phyloP scores from a whole-genome alignment of 2,113 vertebrate species.

The Anarhynchus alexandrinus region DNA sequence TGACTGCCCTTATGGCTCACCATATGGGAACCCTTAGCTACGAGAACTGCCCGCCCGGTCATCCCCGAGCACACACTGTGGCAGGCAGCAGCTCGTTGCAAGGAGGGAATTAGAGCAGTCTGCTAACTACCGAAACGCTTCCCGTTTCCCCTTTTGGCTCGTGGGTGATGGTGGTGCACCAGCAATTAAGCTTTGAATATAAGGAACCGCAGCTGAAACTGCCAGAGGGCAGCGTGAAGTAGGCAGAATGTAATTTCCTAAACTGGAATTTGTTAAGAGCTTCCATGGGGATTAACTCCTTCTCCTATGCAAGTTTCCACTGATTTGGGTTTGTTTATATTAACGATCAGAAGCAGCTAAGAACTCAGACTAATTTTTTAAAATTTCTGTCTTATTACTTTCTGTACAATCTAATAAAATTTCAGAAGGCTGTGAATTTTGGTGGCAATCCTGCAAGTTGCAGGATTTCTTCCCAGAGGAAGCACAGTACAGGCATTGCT shows the following conservation, averaged over 20 bases:
- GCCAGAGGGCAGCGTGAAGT: background rate
- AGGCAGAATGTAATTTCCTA: background rate
- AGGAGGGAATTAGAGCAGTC: background rate
- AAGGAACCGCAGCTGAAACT: background rate
- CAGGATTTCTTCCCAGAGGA: background rate
- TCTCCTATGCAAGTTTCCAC: background rate
- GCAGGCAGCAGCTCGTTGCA: background rate
- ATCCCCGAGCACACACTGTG: background rate
- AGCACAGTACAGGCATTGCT: background rate
- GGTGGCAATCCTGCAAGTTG: background rate
- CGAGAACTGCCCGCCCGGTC: background rate
- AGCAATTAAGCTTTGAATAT: background rate
- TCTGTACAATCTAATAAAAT: background rate
- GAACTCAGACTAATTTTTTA: background rate
- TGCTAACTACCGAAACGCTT: background rate
- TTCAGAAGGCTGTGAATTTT: background rate
- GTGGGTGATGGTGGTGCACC: background rate
- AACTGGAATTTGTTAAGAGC: background rate
- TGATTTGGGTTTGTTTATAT: background rate
- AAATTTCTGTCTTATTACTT: background rate
- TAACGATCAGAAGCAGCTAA: background rate
- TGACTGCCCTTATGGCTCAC: background rate
- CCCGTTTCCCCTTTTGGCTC: background rate
- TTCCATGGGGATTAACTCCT: background rate
- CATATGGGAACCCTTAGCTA: background rate